These are phyloP conservation scores for Aurelia sp. DNA, from an alignment of 30 jellyfish, hydroid and myxozoan species.

Conservation along the genomic window DNA sequence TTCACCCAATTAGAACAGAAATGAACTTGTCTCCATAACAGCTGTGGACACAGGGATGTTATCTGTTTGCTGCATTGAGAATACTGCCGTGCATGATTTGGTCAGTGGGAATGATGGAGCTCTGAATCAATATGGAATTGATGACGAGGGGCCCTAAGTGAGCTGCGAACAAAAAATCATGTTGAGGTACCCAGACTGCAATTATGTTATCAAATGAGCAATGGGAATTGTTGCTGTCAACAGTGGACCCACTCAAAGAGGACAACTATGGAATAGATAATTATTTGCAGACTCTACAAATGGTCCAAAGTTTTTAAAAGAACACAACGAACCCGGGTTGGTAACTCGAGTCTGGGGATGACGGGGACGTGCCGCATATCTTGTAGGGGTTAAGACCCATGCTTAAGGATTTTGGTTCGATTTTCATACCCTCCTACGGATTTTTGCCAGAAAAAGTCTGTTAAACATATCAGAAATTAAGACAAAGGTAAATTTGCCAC, in stretches of 20 bases:
- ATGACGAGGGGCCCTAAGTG: slow-evolving; percentile 35
- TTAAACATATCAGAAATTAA: no score
- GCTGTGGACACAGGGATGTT: slow-evolving; percentile 6
- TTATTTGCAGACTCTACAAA: slow-evolving; percentile 18
- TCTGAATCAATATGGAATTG: slow-evolving; percentile 35
- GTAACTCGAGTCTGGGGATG: no score
- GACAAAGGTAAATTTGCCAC: no score
- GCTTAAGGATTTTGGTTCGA: no score
- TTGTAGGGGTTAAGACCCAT: no score
- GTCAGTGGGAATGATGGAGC: slow-evolving; percentile 39
- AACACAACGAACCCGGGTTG: no score
- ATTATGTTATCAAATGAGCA: slow-evolving; percentile 27
- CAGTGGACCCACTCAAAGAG: slow-evolving; percentile 48
- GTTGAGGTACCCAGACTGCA: slow-evolving; percentile 44
- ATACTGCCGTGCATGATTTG: slow-evolving; percentile 36
- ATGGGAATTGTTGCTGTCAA: slow-evolving; percentile 30
- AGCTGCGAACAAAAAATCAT: slow-evolving; percentile 23
- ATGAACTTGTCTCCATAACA: slow-evolving; percentile 1
- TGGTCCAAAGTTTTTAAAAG: slow-evolving; percentile 26
- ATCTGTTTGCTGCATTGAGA: slow-evolving; percentile 31
- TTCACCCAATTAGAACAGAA: slow-evolving; percentile 6
- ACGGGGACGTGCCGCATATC: no score
- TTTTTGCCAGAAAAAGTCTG: no score
- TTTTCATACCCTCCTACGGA: no score
- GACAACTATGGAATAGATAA: slow-evolving; percentile 39